Base-by-base conservation (phyloP, 2,113 vertebrate genomes). In the Leucosticte australis region DNA sequence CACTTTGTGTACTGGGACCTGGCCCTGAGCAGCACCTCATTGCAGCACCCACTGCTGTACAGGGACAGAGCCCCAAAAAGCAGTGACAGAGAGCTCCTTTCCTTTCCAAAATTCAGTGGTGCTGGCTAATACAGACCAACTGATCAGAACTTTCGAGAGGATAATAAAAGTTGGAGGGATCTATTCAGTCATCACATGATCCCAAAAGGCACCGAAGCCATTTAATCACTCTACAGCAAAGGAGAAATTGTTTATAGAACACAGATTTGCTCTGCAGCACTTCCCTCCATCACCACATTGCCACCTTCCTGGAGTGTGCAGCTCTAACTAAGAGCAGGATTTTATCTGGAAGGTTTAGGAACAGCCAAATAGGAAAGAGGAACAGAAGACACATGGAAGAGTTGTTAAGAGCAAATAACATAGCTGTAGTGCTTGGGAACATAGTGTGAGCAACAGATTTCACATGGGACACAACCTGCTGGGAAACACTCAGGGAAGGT, bases 371-470 rank as follows among this genome's bases (percentile, higher is more conserved):
- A 91, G 70, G 84, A 88, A 91, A 86, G 35, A 23, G 60, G 75
- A 95, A 79, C 59, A 94, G 59, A 89, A 70, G 70, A 94, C 57
- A 87, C 35, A 55, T 42, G 55, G 41, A 85, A 81, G 39, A 81
- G 22, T 3, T 59, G 28, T 39, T 65, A 13, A 74, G 65, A 67
- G 27, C 35, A 44, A 18, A 79, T 10, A 76, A 33, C 52, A 65
- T 2, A 76, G 28, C 18, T 68, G 47, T 21, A 73, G 56, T 52
- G 53, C 65, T 64, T 89, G 41, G 64, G 52, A 81, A 69, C 46
- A 84, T 7, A 52, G 33, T 6, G 16, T 6, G 15, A 91, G 28
- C 21, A n/a, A 57, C 46, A 35, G 21, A 31, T 79, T 92, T 57
- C 87, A 79, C 8, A 15, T 3, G 16, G 46, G 89, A 63, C 15